Conservation (phyloP, 2,113 vertebrate genomes). For the Ploceus nigricollis region DNA sequence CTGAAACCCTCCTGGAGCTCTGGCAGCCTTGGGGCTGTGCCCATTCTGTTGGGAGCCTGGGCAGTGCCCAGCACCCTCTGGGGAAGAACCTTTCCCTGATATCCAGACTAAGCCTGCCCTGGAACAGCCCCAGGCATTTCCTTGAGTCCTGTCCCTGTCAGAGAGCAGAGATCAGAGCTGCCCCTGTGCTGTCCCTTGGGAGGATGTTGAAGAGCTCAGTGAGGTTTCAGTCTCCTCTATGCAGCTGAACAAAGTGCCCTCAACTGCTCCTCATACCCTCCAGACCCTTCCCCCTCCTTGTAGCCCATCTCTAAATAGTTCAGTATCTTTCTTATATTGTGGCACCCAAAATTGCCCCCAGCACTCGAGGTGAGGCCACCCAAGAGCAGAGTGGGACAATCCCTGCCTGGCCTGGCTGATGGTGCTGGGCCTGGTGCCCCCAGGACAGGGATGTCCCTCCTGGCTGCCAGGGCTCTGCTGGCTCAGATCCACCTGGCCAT, state of each 20-base stretch:
- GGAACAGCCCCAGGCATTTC: not conserved
- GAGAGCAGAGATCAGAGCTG: not conserved
- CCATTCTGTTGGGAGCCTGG: not conserved
- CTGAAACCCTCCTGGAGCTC: not conserved
- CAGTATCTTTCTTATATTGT: rapidly evolving
- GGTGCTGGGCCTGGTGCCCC: not conserved
- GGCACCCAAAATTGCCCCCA: not conserved
- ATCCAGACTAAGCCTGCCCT: not conserved
- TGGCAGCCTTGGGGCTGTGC: not conserved
- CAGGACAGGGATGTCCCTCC: not conserved
- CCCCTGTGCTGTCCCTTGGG: not conserved
- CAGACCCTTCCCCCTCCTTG: rapidly evolving
- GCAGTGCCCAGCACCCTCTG: not conserved
- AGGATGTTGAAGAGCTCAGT: not conserved
- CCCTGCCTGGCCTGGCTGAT: not conserved
- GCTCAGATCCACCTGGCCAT: not conserved
- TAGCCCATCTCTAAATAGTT: not conserved
- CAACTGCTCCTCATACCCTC: not conserved
- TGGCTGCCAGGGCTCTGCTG: not conserved
- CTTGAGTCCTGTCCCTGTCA: not conserved
- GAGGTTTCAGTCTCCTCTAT: not conserved
- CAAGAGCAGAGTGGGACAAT: not conserved
- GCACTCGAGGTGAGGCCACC: not conserved
- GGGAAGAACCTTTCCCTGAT: not conserved
- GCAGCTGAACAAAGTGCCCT: not conserved